phyloP scores from a whole-genome alignment of 2,888 invertebrate species.

The Nowickia ferox region DNA sequence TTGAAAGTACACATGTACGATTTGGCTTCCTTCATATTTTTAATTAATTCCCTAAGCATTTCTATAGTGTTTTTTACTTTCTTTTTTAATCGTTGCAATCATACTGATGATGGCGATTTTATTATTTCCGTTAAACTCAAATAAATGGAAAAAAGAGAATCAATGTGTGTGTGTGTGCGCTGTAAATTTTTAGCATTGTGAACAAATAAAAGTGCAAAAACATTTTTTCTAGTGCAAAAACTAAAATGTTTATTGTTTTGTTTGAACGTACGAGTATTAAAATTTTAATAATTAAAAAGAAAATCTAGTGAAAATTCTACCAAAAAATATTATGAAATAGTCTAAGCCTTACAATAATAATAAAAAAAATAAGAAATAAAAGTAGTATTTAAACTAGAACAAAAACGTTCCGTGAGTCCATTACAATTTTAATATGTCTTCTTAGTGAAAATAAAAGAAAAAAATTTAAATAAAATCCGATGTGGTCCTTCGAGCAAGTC shows the following conservation, averaged over 20 bases:
- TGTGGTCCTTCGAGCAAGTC: constrained; percentile 23
- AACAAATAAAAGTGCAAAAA: constrained; percentile 13
- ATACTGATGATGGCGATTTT: constrained; percentile 35
- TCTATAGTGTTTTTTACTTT: background rate
- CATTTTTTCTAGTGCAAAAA: constrained; percentile 8
- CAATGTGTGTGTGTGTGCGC: background rate
- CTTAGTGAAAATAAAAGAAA: background rate
- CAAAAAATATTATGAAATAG: background rate
- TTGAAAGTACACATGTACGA: background rate
- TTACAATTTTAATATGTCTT: constrained; percentile 15
- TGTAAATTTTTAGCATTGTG: constrained; percentile 5
- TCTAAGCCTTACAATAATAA: background rate
- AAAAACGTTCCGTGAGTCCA: background rate
- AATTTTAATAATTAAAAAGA: constrained; percentile 57
- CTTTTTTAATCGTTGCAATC: background rate
- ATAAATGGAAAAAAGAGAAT: constrained; percentile 25
- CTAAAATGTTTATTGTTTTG: constrained; percentile 5
- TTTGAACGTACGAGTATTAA: constrained; percentile 36
- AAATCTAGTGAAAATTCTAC: constrained; percentile 38
- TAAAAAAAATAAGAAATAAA: constrained; percentile 19
- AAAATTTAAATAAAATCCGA: background rate
- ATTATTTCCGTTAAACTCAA: constrained; percentile 54
- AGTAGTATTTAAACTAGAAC: background rate
- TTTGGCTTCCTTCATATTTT: constrained; percentile 1
- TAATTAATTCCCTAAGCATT: constrained; percentile 58